Base-by-base conservation (phyloP, 2,797 vertebrate species). In the Gymnocypris eckloni region DNA sequence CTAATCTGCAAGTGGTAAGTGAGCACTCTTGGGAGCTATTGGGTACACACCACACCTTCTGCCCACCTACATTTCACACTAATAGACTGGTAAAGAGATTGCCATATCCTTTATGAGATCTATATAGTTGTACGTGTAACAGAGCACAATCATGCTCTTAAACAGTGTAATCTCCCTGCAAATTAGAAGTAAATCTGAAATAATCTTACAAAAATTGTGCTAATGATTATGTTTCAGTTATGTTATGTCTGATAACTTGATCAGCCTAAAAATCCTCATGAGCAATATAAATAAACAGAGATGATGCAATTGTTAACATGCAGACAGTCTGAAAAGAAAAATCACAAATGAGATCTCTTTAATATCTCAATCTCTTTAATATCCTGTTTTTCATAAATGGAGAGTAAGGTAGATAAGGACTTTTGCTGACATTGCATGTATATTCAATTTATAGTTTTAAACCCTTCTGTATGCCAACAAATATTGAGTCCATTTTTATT, bases 1-100 rank as follows among this genome's bases (percentile, higher is more conserved):
- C 54, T 87, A 83, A 89, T 85, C 77, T 84, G 69, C 77, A 75
- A 88, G 77, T 83, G 83, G 82, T 81, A 81, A 72, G 79, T 79
- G 28, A 76, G 66, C 79, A 73, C 85, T 88, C 89, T 73, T 43
- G 66, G 86, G 81, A 89, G 43, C 59, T 64, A 83, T 28, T 28
- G 25, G 12, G 25, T 84, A 79, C 52, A 83, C 61, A 52, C 82
- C 43, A 73, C 64, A 81, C 84, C 67, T 75, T 71, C 61, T 76
- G 66, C 66, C 78, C 71, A 83, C 64, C 76, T 52, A 64, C 56
- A 79, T 86, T 79, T 80, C 64, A 83, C 78, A 87, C 76, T 87
- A 81, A 88, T 72, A 87, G 73, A 79, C 41, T 43, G 16, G 56
- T 43, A 22, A 61, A 67, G 39, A 73, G 73, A 84, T 82, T 25